phyloP scores from a whole-genome alignment of 2,113 vertebrate genomes.

The Lycaon pictus region DNA sequence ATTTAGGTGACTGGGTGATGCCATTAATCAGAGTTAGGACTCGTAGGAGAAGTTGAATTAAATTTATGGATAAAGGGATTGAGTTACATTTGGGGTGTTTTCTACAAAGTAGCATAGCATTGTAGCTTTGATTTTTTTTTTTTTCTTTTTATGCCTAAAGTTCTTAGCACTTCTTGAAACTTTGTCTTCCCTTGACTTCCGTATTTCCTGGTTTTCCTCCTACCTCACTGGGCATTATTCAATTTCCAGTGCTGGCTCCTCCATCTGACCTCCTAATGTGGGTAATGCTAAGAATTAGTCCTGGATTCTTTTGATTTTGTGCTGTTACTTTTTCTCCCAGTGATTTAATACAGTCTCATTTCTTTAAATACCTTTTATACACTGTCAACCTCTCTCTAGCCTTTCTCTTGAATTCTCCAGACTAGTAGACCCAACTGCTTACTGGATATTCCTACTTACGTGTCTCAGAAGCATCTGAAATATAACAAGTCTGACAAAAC shows the following conservation, averaged over 20 bases:
- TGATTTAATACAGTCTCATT: not conserved
- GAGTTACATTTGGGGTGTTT: not conserved
- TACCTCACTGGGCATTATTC: not conserved
- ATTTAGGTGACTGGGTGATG: not conserved
- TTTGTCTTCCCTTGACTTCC: not conserved
- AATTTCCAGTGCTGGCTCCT: not conserved
- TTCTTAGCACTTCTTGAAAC: slow-evolving; percentile 29
- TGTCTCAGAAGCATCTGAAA: not conserved
- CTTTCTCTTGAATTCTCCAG: not conserved
- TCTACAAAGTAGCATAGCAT: not conserved
- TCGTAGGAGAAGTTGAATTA: not conserved
- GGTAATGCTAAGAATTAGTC: not conserved
- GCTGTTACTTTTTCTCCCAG: slow-evolving; percentile 15
- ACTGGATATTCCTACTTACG: slow-evolving; percentile 4
- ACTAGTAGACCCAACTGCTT: not conserved
- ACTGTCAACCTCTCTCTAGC: not conserved
- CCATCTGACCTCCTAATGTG: not conserved
- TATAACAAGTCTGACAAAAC: not conserved
- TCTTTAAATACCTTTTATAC: slow-evolving; percentile 19
- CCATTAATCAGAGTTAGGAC: not conserved
- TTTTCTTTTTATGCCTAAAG: not conserved
- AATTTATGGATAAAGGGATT: not conserved
- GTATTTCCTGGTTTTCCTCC: not conserved
- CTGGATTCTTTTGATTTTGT: not conserved
- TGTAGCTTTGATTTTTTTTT: not conserved